A percentile compares a stretch with the other conserved stretches of the same genome.
Conservation (phyloP, 1,140 invertebrate genomes). For the Limonius californicus region DNA sequence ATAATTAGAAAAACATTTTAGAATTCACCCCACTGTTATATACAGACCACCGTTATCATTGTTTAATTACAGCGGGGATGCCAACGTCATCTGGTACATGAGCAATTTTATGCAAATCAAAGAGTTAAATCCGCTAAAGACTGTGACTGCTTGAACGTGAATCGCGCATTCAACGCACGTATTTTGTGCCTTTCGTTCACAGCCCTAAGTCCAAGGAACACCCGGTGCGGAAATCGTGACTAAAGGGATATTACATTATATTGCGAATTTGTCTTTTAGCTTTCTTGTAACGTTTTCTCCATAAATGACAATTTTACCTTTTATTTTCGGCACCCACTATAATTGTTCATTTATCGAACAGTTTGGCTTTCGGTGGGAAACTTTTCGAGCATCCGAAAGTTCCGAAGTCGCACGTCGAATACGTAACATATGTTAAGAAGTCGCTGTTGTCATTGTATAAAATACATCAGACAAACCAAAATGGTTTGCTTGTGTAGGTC, state of each 20-base stretch:
- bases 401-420: no score
- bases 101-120: conserved; percentile 36
- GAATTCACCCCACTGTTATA: conserved; percentile 2
- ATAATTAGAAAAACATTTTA: conserved; percentile 14
- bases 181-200: conserved; percentile 26
- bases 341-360: not conserved
- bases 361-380: no score
- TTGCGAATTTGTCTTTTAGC: conserved; percentile 10
- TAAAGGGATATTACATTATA: conserved; percentile 31
- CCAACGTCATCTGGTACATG: conserved; percentile 26
- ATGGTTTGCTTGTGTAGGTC: not conserved
- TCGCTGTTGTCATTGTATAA: not conserved
- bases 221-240: conserved; percentile 38
- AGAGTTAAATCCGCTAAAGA: conserved; percentile 17
- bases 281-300: conserved; percentile 15
- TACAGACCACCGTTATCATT: conserved; percentile 10
- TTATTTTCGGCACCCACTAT: not conserved
- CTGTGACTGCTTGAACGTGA: conserved; percentile 8
- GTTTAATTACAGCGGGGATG: not conserved
- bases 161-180: conserved; percentile 28
- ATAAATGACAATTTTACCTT: conserved; percentile 10
- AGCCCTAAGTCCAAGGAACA: conserved; percentile 26
- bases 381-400: not conserved
- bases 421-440: not conserved
- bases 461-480: conserved; percentile 5